Base-by-base conservation (phyloP, 2,888 invertebrate species). In the Drosophila trichaetosa region DNA sequence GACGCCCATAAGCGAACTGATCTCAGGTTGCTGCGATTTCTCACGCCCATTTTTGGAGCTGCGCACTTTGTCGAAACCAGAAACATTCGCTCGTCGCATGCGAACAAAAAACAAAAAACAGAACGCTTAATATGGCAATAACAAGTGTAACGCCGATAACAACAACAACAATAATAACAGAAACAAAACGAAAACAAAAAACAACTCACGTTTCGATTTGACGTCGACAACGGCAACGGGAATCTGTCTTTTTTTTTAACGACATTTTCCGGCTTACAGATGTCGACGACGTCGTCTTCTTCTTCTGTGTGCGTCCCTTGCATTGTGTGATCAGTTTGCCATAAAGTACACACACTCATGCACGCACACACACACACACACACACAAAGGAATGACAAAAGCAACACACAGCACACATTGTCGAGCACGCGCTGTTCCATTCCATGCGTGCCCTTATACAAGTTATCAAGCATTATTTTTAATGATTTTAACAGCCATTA, bases 1-100 rank as follows among this genome's bases (percentile, higher is more conserved):
- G 83, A 83, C 89, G 83, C 73, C 62, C 66, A 64, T 71, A 75
- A 75, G 60, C 59, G 72, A 59, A 53, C 56, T 52, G 33, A 57
- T 57, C 84, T 69, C 63, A 67, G 61, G 51, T 66, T 64, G 76
- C 29, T 62, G 59, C 62, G 60, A 78, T 86, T 88, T 83, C 89
- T 88, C 83, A 88, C 83, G 86, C 83, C 89, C 83, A 86, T 73
- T 84, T 88, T 78, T 75, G 82, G 81, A 62, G 67, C 52, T 60
- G 53, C 56, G 42, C 54, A 58, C 24, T 59, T 63, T 58, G 42
- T 54, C 46, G 38, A 69, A 77, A 75, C 74, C 73, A 79, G 77
- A 77, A 79, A 70, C 57, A 34, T 63, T 56, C 31, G 38, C 58
- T 56, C 53, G 11, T 56, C 40, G 46, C 58, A 52, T 61, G 8